A percentile compares a stretch with the other conserved stretches of the same genome.
phyloP scores from a whole-genome alignment of 1,140 invertebrate species.

The Bombus ignitus region DNA sequence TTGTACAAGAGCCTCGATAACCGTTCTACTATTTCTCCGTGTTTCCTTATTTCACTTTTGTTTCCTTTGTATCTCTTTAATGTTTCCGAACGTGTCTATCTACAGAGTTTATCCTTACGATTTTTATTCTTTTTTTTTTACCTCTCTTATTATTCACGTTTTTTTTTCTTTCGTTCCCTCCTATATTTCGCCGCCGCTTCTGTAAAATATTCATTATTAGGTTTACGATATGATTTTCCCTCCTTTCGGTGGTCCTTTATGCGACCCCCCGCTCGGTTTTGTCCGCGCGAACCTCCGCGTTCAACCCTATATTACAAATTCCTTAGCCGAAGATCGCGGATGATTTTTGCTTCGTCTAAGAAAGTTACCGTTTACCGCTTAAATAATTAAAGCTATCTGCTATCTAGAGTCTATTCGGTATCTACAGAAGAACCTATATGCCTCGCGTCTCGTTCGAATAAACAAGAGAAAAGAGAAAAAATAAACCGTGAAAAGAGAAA shows the following conservation, averaged over 20 bases:
- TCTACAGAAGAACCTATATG: slow-evolving; percentile 80
- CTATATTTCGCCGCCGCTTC: slow-evolving; percentile 65
- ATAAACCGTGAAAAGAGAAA: slow-evolving; percentile 56
- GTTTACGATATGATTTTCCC: slow-evolving; percentile 83
- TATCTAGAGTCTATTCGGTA: slow-evolving; percentile 80
- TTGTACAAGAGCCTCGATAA: slow-evolving; percentile 67
- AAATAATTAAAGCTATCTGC: slow-evolving; percentile 83
- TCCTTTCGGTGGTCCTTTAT: slow-evolving; percentile 68
- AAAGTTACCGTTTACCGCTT: slow-evolving; percentile 72
- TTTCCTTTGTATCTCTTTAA: slow-evolving; percentile 53
- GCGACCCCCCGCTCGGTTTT: slow-evolving; percentile 38
- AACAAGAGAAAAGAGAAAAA: slow-evolving; percentile 44
- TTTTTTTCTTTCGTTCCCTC: slow-evolving; percentile 37
- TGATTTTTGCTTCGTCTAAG: slow-evolving; percentile 44
- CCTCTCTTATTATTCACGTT: background rate
- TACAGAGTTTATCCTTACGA: slow-evolving; percentile 18
- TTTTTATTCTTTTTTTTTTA: slow-evolving; percentile 63
- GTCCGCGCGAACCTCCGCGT: slow-evolving; percentile 59
- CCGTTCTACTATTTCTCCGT: slow-evolving; percentile 62
- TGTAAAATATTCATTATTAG: slow-evolving; percentile 83
- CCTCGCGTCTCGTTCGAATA: slow-evolving; percentile 75
- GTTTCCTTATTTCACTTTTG: slow-evolving; percentile 69
- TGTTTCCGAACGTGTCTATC: slow-evolving; percentile 13
- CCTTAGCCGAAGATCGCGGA: slow-evolving; percentile 27
- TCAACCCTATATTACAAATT: slow-evolving; percentile 69